Percentiles rank a stretch among this genome's conserved stretches.
Evolutionary conservation across 1,140 invertebrate genomes (phyloP).

Genomic region (Drosophila pachea): DNA sequence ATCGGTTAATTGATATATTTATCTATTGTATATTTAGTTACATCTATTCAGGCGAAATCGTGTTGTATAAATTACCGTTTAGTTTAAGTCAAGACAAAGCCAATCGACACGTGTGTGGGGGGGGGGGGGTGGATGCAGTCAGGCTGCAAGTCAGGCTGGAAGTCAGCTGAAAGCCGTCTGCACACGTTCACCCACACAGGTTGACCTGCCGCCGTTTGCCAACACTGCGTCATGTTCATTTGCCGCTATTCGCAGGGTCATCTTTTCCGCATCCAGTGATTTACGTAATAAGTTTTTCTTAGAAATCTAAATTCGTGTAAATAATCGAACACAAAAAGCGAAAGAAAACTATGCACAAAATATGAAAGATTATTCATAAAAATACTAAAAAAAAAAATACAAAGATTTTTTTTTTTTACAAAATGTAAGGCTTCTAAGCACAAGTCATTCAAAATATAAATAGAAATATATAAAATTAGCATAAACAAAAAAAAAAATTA

Average conservation of each 20-base stretch:
- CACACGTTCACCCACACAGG: neutral
- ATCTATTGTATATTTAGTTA: constrained; percentile 61
- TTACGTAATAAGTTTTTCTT: constrained; percentile 67
- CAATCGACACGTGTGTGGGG: too few species aligned
- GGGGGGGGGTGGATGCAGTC: too few species aligned
- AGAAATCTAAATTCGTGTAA: constrained; percentile 51
- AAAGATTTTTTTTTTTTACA: constrained; percentile 42
- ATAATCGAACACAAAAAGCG: constrained; percentile 37
- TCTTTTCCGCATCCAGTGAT: constrained; percentile 68
- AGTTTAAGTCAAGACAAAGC: constrained; percentile 43
- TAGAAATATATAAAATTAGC: constrained; percentile 48
- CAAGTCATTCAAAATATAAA: constrained; percentile 73
- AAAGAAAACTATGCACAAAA: constrained; percentile 18
- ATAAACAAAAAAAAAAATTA: constrained; percentile 37
- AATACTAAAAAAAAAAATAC: constrained; percentile 14
- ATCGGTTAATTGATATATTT: constrained; percentile 44
- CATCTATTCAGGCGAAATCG: constrained; percentile 57
- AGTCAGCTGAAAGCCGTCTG: too few species aligned
- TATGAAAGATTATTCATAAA: constrained; percentile 14
- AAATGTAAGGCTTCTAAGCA: constrained; percentile 63
- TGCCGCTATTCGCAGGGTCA: constrained; percentile 19
- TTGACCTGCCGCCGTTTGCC: neutral
- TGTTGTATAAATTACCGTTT: constrained; percentile 70
- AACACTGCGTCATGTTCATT: neutral
- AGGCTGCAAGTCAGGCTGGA: constrained; percentile 39